Evolutionary conservation across 2,888 invertebrate species (phyloP).

Genomic region (Macrosoma leucophasiata): DNA sequence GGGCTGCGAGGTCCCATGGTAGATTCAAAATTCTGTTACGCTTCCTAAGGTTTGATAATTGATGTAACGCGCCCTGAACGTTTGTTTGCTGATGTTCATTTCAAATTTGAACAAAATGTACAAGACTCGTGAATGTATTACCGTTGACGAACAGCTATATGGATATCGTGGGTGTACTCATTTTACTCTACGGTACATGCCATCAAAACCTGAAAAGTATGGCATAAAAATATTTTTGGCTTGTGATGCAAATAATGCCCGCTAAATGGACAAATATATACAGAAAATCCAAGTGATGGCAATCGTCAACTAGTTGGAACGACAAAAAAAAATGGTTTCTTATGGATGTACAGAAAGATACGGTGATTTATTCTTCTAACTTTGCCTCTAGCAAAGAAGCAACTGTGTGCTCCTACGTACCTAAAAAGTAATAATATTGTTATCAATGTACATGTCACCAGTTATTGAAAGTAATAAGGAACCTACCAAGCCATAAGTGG

Average conservation of each 20-base stretch:
- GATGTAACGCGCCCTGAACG: no score
- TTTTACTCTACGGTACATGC: slow-evolving; percentile 9
- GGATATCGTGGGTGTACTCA: slow-evolving; percentile 5
- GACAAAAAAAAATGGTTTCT: slow-evolving; percentile 13
- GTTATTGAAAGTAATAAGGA: slow-evolving; percentile 13
- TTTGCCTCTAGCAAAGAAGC: slow-evolving; percentile 14
- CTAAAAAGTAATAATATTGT: slow-evolving; percentile 15
- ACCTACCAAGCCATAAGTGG: slow-evolving; percentile 12
- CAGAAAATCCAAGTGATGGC: slow-evolving; percentile 16
- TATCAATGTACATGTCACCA: slow-evolving; percentile 11
- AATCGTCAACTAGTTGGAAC: slow-evolving; percentile 13
- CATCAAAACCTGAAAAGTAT: slow-evolving; percentile 8
- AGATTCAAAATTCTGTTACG: no score
- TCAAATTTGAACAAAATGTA: slow-evolving; percentile 5
- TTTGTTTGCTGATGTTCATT: no score
- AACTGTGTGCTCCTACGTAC: slow-evolving; percentile 13
- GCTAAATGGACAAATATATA: slow-evolving; percentile 6
- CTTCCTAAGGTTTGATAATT: no score
- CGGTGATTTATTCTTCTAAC: slow-evolving; percentile 13
- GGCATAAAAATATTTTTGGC: slow-evolving; percentile 9
- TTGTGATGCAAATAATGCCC: slow-evolving; percentile 11
- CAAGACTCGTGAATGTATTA: slow-evolving; percentile 6
- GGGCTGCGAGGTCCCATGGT: no score
- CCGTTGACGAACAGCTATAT: slow-evolving; percentile 8
- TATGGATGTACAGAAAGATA: slow-evolving; percentile 12